Base-by-base conservation (phyloP, 2,888 invertebrate genomes). In the Apodemia zela region DNA sequence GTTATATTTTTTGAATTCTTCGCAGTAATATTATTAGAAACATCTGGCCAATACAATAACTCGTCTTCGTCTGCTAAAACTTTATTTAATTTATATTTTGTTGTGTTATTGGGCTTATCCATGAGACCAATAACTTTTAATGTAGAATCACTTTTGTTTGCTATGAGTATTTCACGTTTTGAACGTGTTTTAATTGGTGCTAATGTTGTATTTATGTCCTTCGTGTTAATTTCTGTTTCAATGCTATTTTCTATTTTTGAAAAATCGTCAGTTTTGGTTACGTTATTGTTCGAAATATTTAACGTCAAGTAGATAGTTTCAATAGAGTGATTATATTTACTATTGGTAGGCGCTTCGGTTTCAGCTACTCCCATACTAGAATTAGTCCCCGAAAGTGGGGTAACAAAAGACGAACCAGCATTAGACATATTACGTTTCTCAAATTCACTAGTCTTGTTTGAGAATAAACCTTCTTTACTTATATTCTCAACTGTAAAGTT, bases 11-110 rank as follows among this genome's bases (percentile, higher is more conserved):
- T 84, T 35, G 72, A 67, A 47, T 67, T 65, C 29, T 67, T 59
- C 38, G 67, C 42, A 18, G 69, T 69, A 59, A 69, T 63, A 61
- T 73, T 76, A 65, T 69, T 73, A 25, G 67, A 63, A 62, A 72
- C 71, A 63, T 67, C 78, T n/a, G 90, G 87, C 90, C 90, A 91
- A 67, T 81, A 84, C 42, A 85, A 71, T 70, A 91, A 73, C 68
- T 87, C 86, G 15, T 73, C 69, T 49, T 87, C 84, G 11, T 68
- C 70, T 18, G 76, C 71, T 21, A 76, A 45, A 38, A 57, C 66
- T 73, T 82, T 87, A n/a, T 84, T 79, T 4, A 70, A 29, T 62
- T 78, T 83, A 65, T 76, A 62, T 49, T 69, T 69, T 60, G 68
- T 72, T 65, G 67, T 76, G 61, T 71, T 67, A 70, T 71, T 72